Conservation (phyloP, 2,113 vertebrate species). For the Chiloscyllium plagiosum region DNA sequence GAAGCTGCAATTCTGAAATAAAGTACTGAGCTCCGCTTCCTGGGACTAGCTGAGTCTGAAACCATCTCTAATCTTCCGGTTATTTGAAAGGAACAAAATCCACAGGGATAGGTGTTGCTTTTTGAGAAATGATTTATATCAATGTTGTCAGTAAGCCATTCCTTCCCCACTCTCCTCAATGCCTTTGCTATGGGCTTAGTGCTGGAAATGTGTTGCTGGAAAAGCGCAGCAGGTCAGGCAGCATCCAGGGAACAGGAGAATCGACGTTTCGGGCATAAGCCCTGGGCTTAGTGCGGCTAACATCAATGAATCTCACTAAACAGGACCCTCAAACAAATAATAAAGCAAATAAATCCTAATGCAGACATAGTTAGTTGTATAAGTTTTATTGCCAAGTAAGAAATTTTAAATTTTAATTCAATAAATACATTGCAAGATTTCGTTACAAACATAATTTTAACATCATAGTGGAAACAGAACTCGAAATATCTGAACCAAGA, state of each 20-base stretch:
- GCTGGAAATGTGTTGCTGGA: too few species aligned
- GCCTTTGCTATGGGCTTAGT: not conserved
- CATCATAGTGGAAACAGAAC: conserved; percentile 29
- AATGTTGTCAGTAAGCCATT: not conserved
- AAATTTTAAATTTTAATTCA: conserved; percentile 91
- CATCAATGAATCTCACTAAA: not conserved
- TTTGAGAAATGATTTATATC: not conserved
- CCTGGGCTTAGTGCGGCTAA: not conserved
- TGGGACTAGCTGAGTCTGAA: not conserved
- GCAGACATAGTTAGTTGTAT: conserved; percentile 44
- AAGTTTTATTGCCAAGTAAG: conserved; percentile 97
- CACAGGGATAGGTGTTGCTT: not conserved
- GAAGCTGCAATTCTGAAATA: not conserved
- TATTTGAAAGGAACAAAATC: not conserved
- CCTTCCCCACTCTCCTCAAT: not conserved
- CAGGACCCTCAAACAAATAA: not conserved
- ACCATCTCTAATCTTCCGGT: not conserved
- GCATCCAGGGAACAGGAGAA: too few species aligned
- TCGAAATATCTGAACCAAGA: conserved; percentile 28
- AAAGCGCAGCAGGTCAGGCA: too few species aligned
- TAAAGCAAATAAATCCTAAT: not conserved
- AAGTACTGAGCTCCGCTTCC: not conserved
- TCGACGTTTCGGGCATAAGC: too few species aligned
- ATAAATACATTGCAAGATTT: conserved; percentile 73
- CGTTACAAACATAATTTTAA: conserved; percentile 66